phyloP scores from a whole-genome alignment of 2,797 vertebrate genomes.

The Microctenopoma stevenorrisi region DNA sequence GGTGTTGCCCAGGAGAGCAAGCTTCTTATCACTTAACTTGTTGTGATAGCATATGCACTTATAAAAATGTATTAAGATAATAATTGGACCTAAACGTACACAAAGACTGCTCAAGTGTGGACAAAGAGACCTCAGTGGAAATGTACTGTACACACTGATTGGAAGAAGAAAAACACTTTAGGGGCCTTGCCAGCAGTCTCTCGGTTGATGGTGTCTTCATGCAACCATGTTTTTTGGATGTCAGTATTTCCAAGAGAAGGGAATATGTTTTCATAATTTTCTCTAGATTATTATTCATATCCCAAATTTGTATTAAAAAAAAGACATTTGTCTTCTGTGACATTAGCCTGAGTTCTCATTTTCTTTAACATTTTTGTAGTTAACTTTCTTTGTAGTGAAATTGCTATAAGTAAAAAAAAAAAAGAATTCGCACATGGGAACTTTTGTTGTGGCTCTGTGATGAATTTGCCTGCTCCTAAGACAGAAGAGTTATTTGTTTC shows the following conservation, averaged over 20 bases:
- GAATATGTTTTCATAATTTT: slow-evolving; percentile 48
- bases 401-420: slow-evolving; percentile 45
- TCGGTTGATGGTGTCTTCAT: slow-evolving; percentile 39
- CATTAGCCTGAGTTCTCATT: slow-evolving; percentile 48
- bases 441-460: slow-evolving; percentile 48
- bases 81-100: slow-evolving; percentile 29
- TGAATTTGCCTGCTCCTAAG: slow-evolving; percentile 51
- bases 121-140: slow-evolving; percentile 13
- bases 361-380: slow-evolving; percentile 62
- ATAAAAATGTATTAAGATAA: slow-evolving; percentile 31
- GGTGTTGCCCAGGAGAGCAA: slow-evolving; percentile 27
- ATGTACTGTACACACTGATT: slow-evolving; percentile 25
- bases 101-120: slow-evolving; percentile 46
- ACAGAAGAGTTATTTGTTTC: background rate
- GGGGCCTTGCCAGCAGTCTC: slow-evolving; percentile 25
- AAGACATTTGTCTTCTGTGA: slow-evolving; percentile 37
- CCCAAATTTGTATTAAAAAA: slow-evolving; percentile 42
- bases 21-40: slow-evolving; percentile 54
- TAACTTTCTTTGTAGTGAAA: slow-evolving; percentile 59
- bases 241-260: slow-evolving; percentile 46
- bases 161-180: slow-evolving; percentile 37
- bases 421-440: slow-evolving; percentile 36
- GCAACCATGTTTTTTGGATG: slow-evolving; percentile 38
- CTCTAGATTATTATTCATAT: slow-evolving; percentile 58
- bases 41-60: slow-evolving; percentile 66